These are phyloP conservation scores for Orchestes rusci DNA, from an alignment of 2,888 invertebrate species.

Conservation along the genomic window DNA sequence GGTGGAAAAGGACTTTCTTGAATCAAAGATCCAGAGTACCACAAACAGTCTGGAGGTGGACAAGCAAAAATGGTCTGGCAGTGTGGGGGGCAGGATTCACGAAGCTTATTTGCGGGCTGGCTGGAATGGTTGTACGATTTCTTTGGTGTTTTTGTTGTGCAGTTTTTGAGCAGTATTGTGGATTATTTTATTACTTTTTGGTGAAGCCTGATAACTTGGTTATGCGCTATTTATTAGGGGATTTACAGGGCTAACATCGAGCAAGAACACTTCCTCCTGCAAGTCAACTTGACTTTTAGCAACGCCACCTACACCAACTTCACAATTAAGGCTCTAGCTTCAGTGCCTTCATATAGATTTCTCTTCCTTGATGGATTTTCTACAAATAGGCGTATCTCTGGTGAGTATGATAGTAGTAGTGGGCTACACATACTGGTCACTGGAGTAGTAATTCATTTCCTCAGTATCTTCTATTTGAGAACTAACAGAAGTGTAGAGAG, in stretches of 20 bases:
- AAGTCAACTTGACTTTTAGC: too few relatives aligned
- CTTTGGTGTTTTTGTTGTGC: constrained; percentile 57
- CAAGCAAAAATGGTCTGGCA: constrained; percentile 58
- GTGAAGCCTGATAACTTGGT: constrained; percentile 42
- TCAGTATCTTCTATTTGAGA: constrained; percentile 61
- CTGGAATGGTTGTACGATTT: constrained; percentile 60
- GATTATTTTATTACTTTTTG: constrained; percentile 79
- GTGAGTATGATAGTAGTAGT: constrained; percentile 68
- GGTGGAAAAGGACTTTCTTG: too few relatives aligned
- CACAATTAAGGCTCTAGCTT: neutral
- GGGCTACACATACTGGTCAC: constrained; percentile 58
- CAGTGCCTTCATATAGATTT: constrained; percentile 37
- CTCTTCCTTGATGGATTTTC: constrained; percentile 46
- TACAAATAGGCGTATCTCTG: constrained; percentile 53
- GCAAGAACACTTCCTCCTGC: constrained; percentile 30
- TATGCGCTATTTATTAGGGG: neutral
- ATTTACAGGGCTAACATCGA: constrained; percentile 36
- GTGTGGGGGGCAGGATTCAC: constrained; percentile 50
- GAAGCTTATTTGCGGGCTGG: constrained; percentile 66
- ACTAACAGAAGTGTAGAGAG: constrained; percentile 71
- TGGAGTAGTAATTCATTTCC: constrained; percentile 54
- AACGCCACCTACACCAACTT: neutral
- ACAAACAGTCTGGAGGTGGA: constrained; percentile 43
- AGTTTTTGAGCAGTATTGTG: constrained; percentile 67
- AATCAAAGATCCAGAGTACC: constrained; percentile 49